Conservation (phyloP, 2,888 invertebrate genomes). For the Chrysina gloriosa region DNA sequence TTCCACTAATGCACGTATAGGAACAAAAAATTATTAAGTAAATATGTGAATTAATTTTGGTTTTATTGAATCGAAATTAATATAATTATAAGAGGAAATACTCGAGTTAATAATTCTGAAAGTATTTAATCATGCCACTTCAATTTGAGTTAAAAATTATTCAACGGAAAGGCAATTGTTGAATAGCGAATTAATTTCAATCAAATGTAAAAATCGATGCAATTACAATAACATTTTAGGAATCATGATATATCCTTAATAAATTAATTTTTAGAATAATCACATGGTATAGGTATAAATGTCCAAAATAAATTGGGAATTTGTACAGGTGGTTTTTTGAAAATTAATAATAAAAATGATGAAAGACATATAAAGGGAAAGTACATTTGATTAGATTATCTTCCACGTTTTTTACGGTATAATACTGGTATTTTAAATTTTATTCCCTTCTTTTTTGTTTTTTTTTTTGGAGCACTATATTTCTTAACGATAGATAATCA, state of each 20-base stretch:
- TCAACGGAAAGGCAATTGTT: too few species aligned
- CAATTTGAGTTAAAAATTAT: too few species aligned
- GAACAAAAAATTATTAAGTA: conserved; percentile 20
- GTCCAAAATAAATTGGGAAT: too few species aligned
- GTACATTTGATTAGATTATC: neutral
- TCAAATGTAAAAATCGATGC: neutral
- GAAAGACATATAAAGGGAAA: neutral
- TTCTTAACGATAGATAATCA: neutral
- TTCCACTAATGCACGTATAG: neutral
- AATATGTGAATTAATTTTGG: neutral
- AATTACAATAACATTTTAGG: neutral
- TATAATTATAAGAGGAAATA: too few species aligned
- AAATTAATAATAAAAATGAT: neutral
- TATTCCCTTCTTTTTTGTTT: conserved; percentile 5
- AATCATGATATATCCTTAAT: neutral
- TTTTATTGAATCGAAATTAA: neutral
- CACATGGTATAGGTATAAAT: too few species aligned
- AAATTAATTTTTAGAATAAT: too few species aligned
- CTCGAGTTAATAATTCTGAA: too few species aligned
- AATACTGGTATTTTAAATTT: conserved; percentile 16
- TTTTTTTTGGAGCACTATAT: conserved; percentile 4
- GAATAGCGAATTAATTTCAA: too few species aligned
- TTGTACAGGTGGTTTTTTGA: too few species aligned
- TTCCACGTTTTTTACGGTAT: neutral
- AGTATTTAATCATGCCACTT: too few species aligned